phyloP scores from a whole-genome alignment of 1,140 invertebrate genomes.

The Bicyclus anynana region DNA sequence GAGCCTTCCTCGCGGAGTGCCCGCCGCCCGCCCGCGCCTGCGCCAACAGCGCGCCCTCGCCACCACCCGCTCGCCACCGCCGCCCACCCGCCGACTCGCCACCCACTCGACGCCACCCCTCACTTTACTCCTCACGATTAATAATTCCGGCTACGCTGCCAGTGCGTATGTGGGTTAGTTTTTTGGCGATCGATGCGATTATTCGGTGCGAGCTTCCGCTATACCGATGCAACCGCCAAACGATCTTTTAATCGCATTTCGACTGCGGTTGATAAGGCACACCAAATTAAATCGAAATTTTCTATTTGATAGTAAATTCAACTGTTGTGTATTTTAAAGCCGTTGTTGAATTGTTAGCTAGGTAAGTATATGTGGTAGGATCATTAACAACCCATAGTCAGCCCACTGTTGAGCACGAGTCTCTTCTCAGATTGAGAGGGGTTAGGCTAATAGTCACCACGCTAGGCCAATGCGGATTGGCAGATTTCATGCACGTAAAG shows the following conservation, averaged over 20 bases:
- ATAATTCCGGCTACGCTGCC: constrained; percentile 75
- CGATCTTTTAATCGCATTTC: constrained; percentile 57
- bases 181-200: constrained; percentile 75
- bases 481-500: too few relatives aligned
- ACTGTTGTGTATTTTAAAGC: not conserved
- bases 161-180: constrained; percentile 75
- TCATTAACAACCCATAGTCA: too few relatives aligned
- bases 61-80: not conserved
- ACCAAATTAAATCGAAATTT: not conserved
- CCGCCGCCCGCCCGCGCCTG: constrained; percentile 49
- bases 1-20: constrained; percentile 65
- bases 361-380: too few relatives aligned
- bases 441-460: too few relatives aligned
- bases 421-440: too few relatives aligned
- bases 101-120: constrained; percentile 13
- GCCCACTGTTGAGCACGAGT: too few relatives aligned
- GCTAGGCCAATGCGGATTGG: too few relatives aligned
- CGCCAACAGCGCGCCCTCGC: constrained; percentile 30
- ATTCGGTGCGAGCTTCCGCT: constrained; percentile 63
- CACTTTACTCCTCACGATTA: constrained; percentile 59
- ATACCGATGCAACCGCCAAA: constrained; percentile 39
- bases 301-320: not conserved
- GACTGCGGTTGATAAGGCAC: not conserved
- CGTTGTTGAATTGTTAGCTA: not conserved
- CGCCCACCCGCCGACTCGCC: constrained; percentile 27